These are phyloP conservation scores for Trisateles emortualis DNA, from an alignment of 2,888 invertebrate species.

Conservation along the genomic window DNA sequence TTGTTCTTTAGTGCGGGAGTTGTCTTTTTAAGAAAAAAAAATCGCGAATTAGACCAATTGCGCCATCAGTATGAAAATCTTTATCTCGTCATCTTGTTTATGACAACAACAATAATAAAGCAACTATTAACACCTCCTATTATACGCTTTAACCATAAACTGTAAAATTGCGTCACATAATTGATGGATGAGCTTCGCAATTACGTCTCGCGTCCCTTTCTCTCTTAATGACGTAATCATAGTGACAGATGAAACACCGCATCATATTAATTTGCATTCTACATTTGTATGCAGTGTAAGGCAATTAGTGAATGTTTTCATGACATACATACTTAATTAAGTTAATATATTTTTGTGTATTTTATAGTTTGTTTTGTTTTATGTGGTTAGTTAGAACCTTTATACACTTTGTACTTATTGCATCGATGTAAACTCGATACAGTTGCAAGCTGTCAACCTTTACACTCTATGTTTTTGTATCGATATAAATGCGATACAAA, in stretches of 20 bases:
- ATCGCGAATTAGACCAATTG: too few species aligned
- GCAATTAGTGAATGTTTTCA: conserved; percentile 39
- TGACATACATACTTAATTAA: not conserved
- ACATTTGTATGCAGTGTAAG: conserved; percentile 27
- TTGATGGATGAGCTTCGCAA: conserved; percentile 46
- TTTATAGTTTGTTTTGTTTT: not conserved
- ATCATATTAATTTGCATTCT: conserved; percentile 59
- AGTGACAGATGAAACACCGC: conserved; percentile 51
- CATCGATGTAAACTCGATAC: too few species aligned
- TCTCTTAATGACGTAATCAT: conserved; percentile 51
- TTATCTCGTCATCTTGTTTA: too few species aligned
- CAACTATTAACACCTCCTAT: not conserved
- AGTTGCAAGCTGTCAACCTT: too few species aligned
- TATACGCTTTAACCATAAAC: conserved; percentile 7
- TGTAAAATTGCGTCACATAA: conserved; percentile 28
- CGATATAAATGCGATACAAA: too few species aligned
- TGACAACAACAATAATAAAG: too few species aligned
- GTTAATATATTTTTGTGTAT: not conserved
- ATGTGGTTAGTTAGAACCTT: conserved; percentile 9
- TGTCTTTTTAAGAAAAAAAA: too few species aligned
- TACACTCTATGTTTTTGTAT: too few species aligned
- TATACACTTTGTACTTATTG: too few species aligned
- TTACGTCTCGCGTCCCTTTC: conserved; percentile 22
- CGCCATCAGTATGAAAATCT: too few species aligned
- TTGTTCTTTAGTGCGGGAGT: too few species aligned